Evolutionary conservation across 2,888 invertebrate species (phyloP), one percentile per base, ranked within the genome.

Genomic region (Diaprepes abbreviatus): DNA sequence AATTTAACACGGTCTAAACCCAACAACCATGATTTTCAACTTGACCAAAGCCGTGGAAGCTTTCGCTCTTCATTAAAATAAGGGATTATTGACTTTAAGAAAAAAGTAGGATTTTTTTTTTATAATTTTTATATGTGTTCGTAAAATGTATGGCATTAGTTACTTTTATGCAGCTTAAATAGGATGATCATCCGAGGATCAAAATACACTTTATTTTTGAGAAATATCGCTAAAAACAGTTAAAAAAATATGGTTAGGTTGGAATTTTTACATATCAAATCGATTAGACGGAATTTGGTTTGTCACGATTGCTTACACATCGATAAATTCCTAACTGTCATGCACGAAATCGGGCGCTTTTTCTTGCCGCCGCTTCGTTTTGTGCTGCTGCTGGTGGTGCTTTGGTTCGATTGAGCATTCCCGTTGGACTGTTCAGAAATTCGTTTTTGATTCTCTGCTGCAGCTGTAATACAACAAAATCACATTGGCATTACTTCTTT

Each of bases 251-350:
- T 21, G 7, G 28, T 28, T 50, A 28, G 48, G 48, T 28, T 28
- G 7, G 12, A 38, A 36, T 55, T 33, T 21, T 0, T 28, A 28
- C 24, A 14, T 28, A 58, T 10, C 24, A 40, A 58, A 43, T 17
- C 48, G 4, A 43, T 12, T 4, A 24, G 19, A 33, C 28, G 31
- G 55, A 24, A 40, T 50, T 64, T 64, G 75, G 64, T 77, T 73
- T 81, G 84, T 89, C 88, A 89, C 84, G 89, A 89, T 77, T 88
- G 88, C 76, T 88, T 88, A 79, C 89, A 89, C 7, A 88, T 87
- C 38, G 89, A 87, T 75, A 89, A 85, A 81, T 87, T 87, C 79
- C 87, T 87, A 62, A 88, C 86, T 65, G 86, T 86, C 76, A 89
- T 86, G 78, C 88, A 89, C 14, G 88, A 87, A 70, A 88, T 88